Percentiles rank a stretch among this genome's conserved stretches.
phyloP scores from a whole-genome alignment of 2,113 vertebrate genomes.

The Nycticorax nycticorax region DNA sequence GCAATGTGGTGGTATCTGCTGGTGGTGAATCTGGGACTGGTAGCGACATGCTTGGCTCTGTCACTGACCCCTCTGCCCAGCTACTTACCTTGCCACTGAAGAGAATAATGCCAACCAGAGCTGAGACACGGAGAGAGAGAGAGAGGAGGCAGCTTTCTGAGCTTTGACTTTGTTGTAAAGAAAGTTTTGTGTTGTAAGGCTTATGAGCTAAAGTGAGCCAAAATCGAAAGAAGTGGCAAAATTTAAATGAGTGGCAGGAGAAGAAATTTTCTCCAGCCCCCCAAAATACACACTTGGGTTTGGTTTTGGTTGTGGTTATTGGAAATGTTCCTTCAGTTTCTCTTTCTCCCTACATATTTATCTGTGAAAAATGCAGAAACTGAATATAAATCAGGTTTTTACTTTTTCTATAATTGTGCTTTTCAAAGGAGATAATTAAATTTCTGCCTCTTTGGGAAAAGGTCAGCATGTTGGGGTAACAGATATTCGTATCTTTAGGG shows the following conservation, averaged over 20 bases:
- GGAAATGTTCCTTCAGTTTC: not conserved
- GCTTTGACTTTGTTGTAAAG: not conserved
- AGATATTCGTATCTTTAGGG: constrained; percentile 75
- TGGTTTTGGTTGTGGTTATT: not conserved
- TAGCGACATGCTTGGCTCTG: not conserved
- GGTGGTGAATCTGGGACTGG: not conserved
- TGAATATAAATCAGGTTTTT: constrained; percentile 71
- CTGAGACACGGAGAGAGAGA: not conserved
- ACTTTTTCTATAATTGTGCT: constrained; percentile 76
- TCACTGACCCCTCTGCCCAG: not conserved
- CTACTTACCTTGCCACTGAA: not conserved
- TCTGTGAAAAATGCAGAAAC: constrained; percentile 66
- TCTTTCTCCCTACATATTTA: constrained; percentile 56
- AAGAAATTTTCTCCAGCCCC: not conserved
- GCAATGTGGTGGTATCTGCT: not conserved
- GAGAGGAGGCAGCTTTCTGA: not conserved
- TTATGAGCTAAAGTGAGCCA: not conserved
- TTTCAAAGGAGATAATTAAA: constrained; percentile 81
- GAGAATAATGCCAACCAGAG: not conserved
- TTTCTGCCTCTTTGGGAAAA: constrained; percentile 75
- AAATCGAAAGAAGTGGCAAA: not conserved
- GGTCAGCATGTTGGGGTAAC: constrained; percentile 75
- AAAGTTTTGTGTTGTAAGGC: not conserved
- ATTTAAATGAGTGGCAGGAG: not conserved
- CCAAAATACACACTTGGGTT: fast-evolving